A percentile compares a stretch with the other conserved stretches of the same genome.
These are phyloP conservation scores for Eueremaeus valkanovi DNA, from an alignment of 2,888 invertebrate genomes.

Conservation along the genomic window DNA sequence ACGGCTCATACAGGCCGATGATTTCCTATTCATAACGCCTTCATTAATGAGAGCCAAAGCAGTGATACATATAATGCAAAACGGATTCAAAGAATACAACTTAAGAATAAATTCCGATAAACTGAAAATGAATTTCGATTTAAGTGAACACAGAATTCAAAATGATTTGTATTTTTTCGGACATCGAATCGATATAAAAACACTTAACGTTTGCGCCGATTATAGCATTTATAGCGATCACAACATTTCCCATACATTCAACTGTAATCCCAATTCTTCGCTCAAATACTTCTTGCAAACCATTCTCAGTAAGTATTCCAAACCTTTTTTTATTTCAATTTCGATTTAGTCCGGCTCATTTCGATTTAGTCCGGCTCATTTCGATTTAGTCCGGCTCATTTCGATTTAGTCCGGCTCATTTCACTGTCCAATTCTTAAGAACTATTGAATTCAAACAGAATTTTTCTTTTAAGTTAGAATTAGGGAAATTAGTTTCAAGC, in stretches of 20 bases:
- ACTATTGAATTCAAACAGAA: no score
- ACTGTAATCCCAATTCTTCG: conserved; percentile 15
- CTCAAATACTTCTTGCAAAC: background rate
- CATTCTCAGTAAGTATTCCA: conserved; percentile 5
- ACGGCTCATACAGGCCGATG: conserved; percentile 33
- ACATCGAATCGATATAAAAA: background rate
- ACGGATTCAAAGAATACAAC: background rate
- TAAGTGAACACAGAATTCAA: background rate
- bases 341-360: no score
- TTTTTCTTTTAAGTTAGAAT: no score
- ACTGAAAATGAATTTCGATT: conserved; percentile 18
- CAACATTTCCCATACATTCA: background rate
- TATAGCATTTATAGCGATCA: conserved; percentile 1
- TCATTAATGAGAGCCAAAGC: conserved; percentile 19
- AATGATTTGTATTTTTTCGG: conserved; percentile 8
- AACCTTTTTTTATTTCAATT: no score
- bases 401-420: no score
- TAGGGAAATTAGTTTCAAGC: no score
- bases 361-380: no score
- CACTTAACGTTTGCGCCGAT: background rate
- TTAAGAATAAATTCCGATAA: conserved; percentile 24
- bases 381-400: no score
- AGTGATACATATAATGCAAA: background rate
- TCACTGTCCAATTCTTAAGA: no score
- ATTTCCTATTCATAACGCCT: conserved; percentile 33